Evolutionary conservation across 2,888 invertebrate genomes (phyloP), one percentile per base, ranked within the genome.

Genomic region (Theretra japonica): DNA sequence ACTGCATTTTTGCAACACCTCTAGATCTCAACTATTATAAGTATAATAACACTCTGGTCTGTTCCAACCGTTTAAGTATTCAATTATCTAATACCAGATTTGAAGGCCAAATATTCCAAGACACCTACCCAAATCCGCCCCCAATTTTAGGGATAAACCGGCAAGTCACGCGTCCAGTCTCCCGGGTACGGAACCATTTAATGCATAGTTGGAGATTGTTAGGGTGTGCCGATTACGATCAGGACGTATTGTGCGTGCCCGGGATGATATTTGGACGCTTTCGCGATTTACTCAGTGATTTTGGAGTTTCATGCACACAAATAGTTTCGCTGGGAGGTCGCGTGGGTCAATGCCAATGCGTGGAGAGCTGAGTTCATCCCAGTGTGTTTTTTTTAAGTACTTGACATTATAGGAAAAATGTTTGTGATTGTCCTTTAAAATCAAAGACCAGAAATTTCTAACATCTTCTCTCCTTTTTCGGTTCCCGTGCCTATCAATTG

Each of bases 91-190:
- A 41, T 41, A 15, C 15, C 41, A 41, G 11, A 41, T 15, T 28
- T 68, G 25, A 11, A 4, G 25, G 28, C 19, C 53, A 21, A 17
- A 2, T 5, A 8, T 15, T 56, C 50, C 25, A 60, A 50, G 8
- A 50, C 17, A 50, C 5, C 7, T 1, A 15, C 62, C 69, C 48
- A 8, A 70, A 11, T 60, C 23, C 73, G 69, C 23, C 69, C 30
- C 50, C 71, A 68, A 56, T 56, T 82, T 84, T 85, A 86, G 89
- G 89, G 90, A 86, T 86, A 84, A 90, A 89, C 79, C 81, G 83
- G 82, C 91, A 78, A 91, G 91, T 93, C 93, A 93, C 90, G 92
- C 88, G 90, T 88, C 92, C 91, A 90, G 92, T 88, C 91, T 88
- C 92, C 68, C 70, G 90, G 89, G 92, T 79, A 76, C 83, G 75